A percentile compares a stretch with the other conserved stretches of the same genome.
Conservation (phyloP, 2,113 vertebrate genomes). For the Ceyx melanurus region DNA sequence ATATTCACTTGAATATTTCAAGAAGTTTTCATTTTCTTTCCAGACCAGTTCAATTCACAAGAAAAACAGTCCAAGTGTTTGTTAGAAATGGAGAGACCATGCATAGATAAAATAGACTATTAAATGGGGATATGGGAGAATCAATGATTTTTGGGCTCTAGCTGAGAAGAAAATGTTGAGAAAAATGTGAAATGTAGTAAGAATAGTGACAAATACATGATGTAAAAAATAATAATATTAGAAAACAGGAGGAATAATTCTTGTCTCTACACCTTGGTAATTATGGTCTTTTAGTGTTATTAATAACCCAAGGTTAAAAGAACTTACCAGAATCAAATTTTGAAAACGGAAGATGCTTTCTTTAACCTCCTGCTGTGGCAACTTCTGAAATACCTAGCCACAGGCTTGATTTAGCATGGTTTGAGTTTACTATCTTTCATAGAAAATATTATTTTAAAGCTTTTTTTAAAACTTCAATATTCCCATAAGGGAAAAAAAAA, state of each 20-base stretch:
- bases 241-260: not conserved
- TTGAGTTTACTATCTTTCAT: not conserved
- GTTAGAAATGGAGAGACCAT: not conserved
- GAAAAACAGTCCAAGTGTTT: not conserved
- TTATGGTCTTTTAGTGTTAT: not conserved
- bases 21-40: not conserved
- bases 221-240: not conserved
- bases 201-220: not conserved
- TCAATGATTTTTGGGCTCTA: not conserved
- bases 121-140: not conserved
- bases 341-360: not conserved
- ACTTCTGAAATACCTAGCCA: not conserved
- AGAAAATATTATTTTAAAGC: not conserved
- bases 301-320: not conserved
- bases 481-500: not conserved
- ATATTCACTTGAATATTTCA: too few relatives aligned
- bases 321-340: not conserved
- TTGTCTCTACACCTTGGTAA: not conserved
- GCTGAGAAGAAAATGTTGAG: not conserved
- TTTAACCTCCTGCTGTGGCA: not conserved
- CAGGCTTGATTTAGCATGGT: not conserved
- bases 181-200: not conserved
- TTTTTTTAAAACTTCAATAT: not conserved
- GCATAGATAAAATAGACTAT: not conserved
- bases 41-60: not conserved